Evolutionary conservation across 2,797 vertebrate species (phyloP).

Genomic region (Eupleurogrammus muticus): DNA sequence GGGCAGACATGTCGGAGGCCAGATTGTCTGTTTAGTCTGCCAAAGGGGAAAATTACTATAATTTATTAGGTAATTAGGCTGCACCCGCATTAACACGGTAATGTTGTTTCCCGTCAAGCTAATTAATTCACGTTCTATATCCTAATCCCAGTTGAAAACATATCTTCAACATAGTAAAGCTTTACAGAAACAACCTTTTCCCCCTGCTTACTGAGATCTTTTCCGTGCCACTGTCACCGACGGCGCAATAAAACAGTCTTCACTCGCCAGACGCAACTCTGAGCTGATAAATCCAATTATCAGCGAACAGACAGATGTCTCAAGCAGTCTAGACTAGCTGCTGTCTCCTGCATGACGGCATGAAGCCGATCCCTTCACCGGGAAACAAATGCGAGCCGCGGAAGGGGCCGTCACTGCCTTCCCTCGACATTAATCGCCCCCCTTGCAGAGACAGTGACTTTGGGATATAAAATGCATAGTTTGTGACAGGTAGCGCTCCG

Average conservation of each 20-base stretch:
- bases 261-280: not conserved
- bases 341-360: conserved; percentile 32
- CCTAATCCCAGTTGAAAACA: not conserved
- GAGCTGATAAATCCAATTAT: conserved; percentile 53
- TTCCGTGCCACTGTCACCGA: conserved; percentile 19
- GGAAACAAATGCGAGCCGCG: not conserved
- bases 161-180: not conserved
- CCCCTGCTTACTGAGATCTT: conserved; percentile 8
- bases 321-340: conserved; percentile 22
- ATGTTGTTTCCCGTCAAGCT: not conserved
- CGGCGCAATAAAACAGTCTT: conserved; percentile 13
- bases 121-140: not conserved
- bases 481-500: conserved; percentile 30
- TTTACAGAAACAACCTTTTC: not conserved
- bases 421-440: conserved; percentile 13
- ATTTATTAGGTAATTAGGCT: not conserved
- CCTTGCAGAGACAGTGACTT: not conserved
- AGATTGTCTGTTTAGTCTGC: not conserved
- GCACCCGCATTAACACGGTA: not conserved
- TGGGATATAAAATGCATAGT: conserved; percentile 8
- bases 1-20: not conserved
- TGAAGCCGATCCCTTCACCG: conserved; percentile 7
- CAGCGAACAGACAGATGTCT: conserved; percentile 47
- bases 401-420: conserved; percentile 8
- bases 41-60: not conserved